Evolutionary conservation across 2,888 invertebrate species (phyloP), one percentile per base, ranked within the genome.

Genomic region (Aphidius colemani): DNA sequence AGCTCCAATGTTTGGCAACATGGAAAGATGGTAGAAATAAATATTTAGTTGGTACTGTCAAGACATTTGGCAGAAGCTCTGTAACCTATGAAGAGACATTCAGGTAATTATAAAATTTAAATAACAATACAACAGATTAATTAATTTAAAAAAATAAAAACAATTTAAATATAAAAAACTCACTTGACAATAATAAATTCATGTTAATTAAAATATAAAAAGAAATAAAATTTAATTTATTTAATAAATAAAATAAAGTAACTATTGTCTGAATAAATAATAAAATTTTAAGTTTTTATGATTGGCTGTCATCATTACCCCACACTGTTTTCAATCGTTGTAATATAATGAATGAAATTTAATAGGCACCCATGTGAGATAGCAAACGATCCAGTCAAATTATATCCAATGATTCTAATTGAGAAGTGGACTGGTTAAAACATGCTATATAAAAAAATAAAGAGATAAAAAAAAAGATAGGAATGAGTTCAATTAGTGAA

Each of bases 11-110:
- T 80, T 83, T 94, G 63, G 94, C 93, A 4, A 88, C 88, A 13
- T 94, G 94, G 94, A 92, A 90, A 80, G 93, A 94, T 71, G 93
- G 93, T 0, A 90, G 91, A 46, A 90, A 90, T 57, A 85, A 90
- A 61, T 94, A 92, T 80, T 85, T 94, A 55, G 89, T 93, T 58
- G 93, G 93, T 0, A 87, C 89, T 71, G 85, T 93, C 70, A 87
- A 89, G n/a, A 85, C 86, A 40, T 85, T 86, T 74, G 81, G 88
- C 44, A 80, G 88, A 61, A 86, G 85, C 71, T 77, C 84, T 41
- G 80, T 86, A 18, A 84, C 88, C 11, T 90, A 90, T 72, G 93
- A 92, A 75, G 92, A 92, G 73, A 88, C 90, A 55, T 95, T 92
- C 83, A 88, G 92, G 84, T 92, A 85, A 78, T 84, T 68, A 62